Evolutionary conservation across 35 echinoderm and acorn worm genomes (phyloP).

Genomic region (Lytechinus variegatus): DNA sequence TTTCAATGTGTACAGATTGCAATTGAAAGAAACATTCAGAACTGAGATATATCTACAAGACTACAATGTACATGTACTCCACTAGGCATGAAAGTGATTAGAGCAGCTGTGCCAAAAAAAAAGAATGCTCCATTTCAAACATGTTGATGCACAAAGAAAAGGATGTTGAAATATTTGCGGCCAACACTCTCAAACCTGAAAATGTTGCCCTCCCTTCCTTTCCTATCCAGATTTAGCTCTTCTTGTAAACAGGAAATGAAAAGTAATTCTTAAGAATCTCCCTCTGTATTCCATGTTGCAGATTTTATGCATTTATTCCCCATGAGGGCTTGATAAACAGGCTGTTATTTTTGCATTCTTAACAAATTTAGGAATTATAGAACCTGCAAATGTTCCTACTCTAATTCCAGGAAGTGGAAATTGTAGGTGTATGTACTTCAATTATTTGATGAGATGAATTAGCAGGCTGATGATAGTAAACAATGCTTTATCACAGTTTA

Average conservation of each 20-base stretch:
- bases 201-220: background rate
- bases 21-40: background rate
- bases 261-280: background rate
- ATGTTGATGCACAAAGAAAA: background rate
- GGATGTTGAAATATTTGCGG: background rate
- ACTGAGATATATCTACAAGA: no score
- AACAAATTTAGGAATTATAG: background rate
- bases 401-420: background rate
- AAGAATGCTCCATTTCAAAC: background rate
- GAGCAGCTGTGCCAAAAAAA: background rate
- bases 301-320: background rate
- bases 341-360: background rate
- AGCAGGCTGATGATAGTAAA: no score
- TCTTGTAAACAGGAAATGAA: slow-evolving; percentile 4
- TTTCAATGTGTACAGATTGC: no score
- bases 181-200: background rate
- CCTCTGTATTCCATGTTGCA: background rate
- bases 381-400: background rate
- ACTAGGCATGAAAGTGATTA: background rate
- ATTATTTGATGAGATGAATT: background rate
- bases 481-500: no score
- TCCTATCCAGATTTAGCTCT: background rate
- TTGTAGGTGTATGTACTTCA: background rate
- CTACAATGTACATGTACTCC: no score
- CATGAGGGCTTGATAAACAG: background rate